A percentile compares a stretch with the other conserved stretches of the same genome.
These are phyloP conservation scores for Nansenia antarctica DNA, from an alignment of 2,113 vertebrate genomes.

Conservation along the genomic window DNA sequence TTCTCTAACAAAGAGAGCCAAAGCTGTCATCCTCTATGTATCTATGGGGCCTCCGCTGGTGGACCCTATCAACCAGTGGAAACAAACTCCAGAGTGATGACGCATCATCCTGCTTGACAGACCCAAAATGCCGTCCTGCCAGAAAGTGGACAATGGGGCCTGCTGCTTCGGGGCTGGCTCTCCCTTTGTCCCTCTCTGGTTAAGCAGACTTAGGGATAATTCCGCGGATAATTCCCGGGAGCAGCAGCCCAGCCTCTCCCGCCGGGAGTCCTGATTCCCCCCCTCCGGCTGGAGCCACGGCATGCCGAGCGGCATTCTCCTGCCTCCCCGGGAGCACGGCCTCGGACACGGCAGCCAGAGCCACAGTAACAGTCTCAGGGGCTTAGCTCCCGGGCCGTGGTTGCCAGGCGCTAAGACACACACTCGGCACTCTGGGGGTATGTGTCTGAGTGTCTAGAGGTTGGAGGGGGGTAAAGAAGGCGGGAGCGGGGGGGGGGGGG, in stretches of 20 bases:
- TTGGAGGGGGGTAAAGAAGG: neutral
- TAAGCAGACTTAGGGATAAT: conserved; percentile 80
- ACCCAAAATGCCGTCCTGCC: conserved; percentile 73
- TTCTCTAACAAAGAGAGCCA: conserved; percentile 3
- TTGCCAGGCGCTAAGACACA: conserved; percentile 80
- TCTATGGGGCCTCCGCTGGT: conserved; percentile 53
- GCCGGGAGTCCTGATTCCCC: conserved; percentile 73
- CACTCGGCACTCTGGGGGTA: conserved; percentile 69
- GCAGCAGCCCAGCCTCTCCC: conserved; percentile 73
- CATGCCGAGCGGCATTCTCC: conserved; percentile 76
- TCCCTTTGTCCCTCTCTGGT: conserved; percentile 74
- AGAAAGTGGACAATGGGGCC: conserved; percentile 71
- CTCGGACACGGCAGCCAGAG: conserved; percentile 73
- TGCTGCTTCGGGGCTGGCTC: conserved; percentile 70
- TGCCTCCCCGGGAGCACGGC: conserved; percentile 66
- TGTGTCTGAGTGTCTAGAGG: conserved; percentile 63
- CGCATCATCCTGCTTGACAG: conserved; percentile 71
- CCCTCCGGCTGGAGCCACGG: conserved; percentile 81
- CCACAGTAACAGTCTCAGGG: conserved; percentile 70
- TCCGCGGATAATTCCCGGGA: conserved; percentile 74
- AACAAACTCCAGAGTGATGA: conserved; percentile 70
- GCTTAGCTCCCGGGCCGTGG: conserved; percentile 70
- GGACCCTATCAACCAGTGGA: conserved; percentile 63
- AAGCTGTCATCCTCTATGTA: conserved; percentile 61
- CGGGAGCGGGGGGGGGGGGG: conserved; percentile 16